phyloP scores from a whole-genome alignment of 2,797 vertebrate species.

The Morus bassanus region DNA sequence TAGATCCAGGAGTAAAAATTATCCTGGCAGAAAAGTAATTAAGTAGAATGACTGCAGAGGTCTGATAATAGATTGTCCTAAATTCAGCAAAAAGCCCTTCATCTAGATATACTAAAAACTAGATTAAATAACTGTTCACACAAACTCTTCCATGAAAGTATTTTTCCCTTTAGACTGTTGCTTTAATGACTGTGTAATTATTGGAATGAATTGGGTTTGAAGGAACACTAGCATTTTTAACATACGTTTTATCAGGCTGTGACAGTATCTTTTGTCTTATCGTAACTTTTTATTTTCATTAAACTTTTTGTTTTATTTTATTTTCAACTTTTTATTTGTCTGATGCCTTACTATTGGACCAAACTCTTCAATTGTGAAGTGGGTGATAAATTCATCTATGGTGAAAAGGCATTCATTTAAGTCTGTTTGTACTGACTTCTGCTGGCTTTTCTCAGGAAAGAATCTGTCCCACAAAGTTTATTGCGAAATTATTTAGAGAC shows the following conservation, averaged over 20 bases:
- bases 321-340: slow-evolving; percentile 6
- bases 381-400: background rate
- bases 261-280: background rate
- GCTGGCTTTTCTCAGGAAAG: background rate
- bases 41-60: slow-evolving; percentile 13
- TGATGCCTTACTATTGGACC: background rate
- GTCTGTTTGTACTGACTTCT: background rate
- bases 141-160: background rate
- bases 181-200: slow-evolving; percentile 45
- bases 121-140: slow-evolving; percentile 35
- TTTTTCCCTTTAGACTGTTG: slow-evolving; percentile 13
- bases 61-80: slow-evolving; percentile 25
- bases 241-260: background rate
- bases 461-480: background rate
- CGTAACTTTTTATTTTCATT: background rate
- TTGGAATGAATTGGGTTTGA: background rate
- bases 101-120: slow-evolving; percentile 4
- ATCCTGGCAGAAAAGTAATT: slow-evolving; percentile 25
- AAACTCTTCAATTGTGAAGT: background rate
- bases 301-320: no score
- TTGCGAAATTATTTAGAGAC: background rate
- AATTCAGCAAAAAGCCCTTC: slow-evolving; percentile 6
- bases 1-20: background rate
- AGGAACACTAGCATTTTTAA: slow-evolving; percentile 16
- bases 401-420: background rate